Evolutionary conservation across 2,797 vertebrate species (phyloP), one percentile per base, ranked within the genome.

Genomic region (Oophaga sylvatica): DNA sequence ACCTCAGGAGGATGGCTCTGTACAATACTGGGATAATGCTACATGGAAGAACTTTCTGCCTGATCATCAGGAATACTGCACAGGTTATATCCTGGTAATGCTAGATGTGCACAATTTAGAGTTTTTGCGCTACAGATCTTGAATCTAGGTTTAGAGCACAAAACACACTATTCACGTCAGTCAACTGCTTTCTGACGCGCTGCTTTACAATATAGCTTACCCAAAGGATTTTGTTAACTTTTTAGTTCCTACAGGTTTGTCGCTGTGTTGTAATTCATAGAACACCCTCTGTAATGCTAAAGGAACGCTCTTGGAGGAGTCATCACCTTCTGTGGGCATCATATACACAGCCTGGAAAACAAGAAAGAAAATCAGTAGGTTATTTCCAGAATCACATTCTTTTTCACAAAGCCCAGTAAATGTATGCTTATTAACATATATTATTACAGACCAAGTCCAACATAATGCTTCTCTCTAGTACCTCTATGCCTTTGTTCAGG

Each of bases 281-380:
- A 99, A 99, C 90, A 99, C 98, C 95, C 98, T 96, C 91, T 99
- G 98, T 89, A 99, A 94, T 0, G 98, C 98, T 90, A 99, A 95
- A 45, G 98, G 98, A 88, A 99, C 98, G 13, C 98, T 99, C 95
- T 99, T 99, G 80, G 98, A 99, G 2, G 98, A 99, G 92, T 99
- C 98, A 35, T 99, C 98, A 26, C 98, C 98, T 94, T 99, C 98
- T 60, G 98, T 99, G 89, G 98, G 98, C 98, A 99, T 99, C 98
- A 99, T 99, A 95, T 99, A 99, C 90, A 99, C 98, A 82, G 98
- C 98, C 98, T 99, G 91, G 75, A 91, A 92, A 90, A 19, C 13
- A 75, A 6, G 63, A 48, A 53, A 13, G 3, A 31, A 60, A 59
- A 29, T 11, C 1, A n/a, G n/a, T 41, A 41, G 6, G 48, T 53